Evolutionary conservation across 2,797 vertebrate genomes (phyloP).

Genomic region (Pyrrhura leucotis): DNA sequence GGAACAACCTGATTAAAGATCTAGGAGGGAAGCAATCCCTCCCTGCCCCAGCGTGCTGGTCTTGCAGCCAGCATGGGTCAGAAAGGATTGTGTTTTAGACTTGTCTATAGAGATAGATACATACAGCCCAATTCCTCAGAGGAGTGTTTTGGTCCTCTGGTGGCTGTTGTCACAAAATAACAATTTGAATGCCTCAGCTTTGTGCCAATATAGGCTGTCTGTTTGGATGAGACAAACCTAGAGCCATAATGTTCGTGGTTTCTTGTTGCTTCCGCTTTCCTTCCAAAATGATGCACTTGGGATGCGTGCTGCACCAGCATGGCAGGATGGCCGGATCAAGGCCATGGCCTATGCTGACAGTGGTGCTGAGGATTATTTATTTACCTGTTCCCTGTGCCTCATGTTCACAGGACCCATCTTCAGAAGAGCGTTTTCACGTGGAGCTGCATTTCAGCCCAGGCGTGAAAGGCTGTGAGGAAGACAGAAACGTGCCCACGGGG

Average conservation of each 20-base stretch:
- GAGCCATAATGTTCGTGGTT: neutral
- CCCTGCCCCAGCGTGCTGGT: neutral
- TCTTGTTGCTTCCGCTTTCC: neutral
- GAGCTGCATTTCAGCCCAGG: slow-evolving; percentile 98
- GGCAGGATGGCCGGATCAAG: neutral
- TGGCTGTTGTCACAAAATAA: neutral
- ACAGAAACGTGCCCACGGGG: slow-evolving; percentile 89
- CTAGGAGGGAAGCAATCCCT: neutral
- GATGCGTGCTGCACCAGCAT: neutral
- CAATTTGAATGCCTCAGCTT: neutral
- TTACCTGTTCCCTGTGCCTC: neutral
- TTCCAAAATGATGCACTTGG: neutral
- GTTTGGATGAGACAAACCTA: neutral
- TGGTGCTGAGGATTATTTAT: neutral
- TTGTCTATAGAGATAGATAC: neutral
- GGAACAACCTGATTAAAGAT: neutral
- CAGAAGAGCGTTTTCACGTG: slow-evolving; percentile 96
- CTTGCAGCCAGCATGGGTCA: neutral
- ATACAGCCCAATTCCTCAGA: neutral
- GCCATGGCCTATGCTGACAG: neutral
- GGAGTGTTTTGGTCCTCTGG: neutral
- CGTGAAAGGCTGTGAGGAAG: slow-evolving; percentile 92
- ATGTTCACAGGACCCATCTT: slow-evolving; percentile 85
- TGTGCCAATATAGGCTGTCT: neutral
- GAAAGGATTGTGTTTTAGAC: neutral